These are phyloP conservation scores for Leptosomus discolor DNA, from an alignment of 2,113 vertebrate genomes.

Conservation along the genomic window DNA sequence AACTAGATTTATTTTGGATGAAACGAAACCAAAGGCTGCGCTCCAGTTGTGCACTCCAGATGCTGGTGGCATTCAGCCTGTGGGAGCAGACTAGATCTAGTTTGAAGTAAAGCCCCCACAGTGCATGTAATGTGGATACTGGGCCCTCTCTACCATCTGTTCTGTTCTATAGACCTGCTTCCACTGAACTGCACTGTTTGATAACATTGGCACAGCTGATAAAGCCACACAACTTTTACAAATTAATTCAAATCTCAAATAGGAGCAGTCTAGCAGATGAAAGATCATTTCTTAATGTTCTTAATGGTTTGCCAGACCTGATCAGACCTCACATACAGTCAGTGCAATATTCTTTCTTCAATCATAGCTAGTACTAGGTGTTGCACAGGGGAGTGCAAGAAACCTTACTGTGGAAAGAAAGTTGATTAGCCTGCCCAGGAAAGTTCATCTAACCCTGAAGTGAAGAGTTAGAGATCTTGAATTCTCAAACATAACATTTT, in stretches of 20 bases:
- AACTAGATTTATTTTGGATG: not conserved
- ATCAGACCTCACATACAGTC: not conserved
- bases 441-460: not conserved
- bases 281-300: not conserved
- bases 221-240: not conserved
- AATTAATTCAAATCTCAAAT: not conserved
- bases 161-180: not conserved
- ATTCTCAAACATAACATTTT: not conserved
- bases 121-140: not conserved
- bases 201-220: not conserved
- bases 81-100: not conserved
- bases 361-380: not conserved
- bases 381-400: not conserved
- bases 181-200: not conserved
- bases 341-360: not conserved
- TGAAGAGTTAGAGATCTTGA: not conserved
- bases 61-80: not conserved
- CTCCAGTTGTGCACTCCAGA: not conserved
- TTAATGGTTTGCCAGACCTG: not conserved
- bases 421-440: not conserved
- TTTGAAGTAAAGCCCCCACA: not conserved
- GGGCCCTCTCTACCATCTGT: slow-evolving; percentile 15
- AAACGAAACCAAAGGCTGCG: not conserved
- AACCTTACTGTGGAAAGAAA: not conserved
- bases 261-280: not conserved